These are phyloP conservation scores for Salminus brasiliensis DNA, from an alignment of 2,113 vertebrate genomes.

Conservation along the genomic window DNA sequence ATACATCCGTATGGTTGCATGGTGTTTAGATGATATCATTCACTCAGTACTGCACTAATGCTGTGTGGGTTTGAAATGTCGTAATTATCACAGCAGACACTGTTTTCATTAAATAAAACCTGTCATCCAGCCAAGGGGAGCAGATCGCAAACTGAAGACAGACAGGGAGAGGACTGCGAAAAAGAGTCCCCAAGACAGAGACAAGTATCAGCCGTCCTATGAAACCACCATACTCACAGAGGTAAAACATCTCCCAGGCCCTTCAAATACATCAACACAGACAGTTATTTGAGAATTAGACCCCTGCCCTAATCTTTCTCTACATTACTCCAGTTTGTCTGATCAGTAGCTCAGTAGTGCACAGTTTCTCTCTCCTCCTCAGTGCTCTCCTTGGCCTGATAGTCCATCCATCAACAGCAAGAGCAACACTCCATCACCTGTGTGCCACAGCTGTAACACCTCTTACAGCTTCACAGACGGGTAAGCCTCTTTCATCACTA, in stretches of 20 bases:
- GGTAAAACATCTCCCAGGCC: slow-evolving; percentile 69
- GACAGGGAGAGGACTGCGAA: slow-evolving; percentile 94
- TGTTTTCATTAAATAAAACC: background rate
- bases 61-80: background rate
- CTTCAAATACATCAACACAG: too few species aligned
- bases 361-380: slow-evolving; percentile 13
- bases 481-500: slow-evolving; percentile 71
- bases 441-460: slow-evolving; percentile 82
- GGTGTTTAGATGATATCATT: too few species aligned
- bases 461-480: slow-evolving; percentile 84
- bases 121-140: slow-evolving; percentile 87
- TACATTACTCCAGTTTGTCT: background rate
- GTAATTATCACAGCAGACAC: too few species aligned
- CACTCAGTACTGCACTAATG: too few species aligned
- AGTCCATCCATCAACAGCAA: slow-evolving; percentile 76
- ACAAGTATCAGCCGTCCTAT: slow-evolving; percentile 90
- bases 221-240: slow-evolving; percentile 90
- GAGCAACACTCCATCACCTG: slow-evolving; percentile 82
- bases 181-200: slow-evolving; percentile 84
- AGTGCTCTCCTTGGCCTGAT: slow-evolving; percentile 94
- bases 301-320: background rate
- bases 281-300: too few species aligned
- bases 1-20: slow-evolving; percentile 27
- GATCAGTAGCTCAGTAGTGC: too few species aligned
- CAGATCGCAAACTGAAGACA: slow-evolving; percentile 94